Conservation (phyloP, 1,140 invertebrate species). For the Calosoma granatense region DNA sequence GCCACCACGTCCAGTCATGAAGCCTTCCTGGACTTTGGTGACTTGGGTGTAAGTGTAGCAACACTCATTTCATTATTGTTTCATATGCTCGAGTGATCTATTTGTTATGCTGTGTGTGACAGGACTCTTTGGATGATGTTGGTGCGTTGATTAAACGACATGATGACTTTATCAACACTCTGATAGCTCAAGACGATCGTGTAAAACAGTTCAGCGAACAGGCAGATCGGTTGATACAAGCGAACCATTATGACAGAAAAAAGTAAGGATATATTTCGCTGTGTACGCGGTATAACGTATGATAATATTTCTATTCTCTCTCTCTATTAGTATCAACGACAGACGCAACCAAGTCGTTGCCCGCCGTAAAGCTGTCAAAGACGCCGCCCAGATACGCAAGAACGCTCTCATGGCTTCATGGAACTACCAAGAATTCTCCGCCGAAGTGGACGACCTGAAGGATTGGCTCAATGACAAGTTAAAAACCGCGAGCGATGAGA, state of each 20-base stretch:
- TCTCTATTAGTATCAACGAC: conserved; percentile 53
- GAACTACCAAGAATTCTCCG: conserved; percentile 76
- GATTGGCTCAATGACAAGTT: conserved; percentile 90
- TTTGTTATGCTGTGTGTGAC: too few species aligned
- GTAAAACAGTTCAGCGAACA: conserved; percentile 76
- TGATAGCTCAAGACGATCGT: conserved; percentile 88
- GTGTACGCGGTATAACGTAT: too few species aligned
- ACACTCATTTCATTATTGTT: neutral
- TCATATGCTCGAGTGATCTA: neutral
- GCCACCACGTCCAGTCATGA: conserved; percentile 89
- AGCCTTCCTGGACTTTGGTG: conserved; percentile 81
- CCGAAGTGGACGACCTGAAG: conserved; percentile 77
- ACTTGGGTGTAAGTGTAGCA: conserved; percentile 67
- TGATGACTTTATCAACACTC: conserved; percentile 87
- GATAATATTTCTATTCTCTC: too few species aligned
- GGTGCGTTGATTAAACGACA: conserved; percentile 90
- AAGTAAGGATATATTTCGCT: too few species aligned
- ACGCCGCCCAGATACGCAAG: conserved; percentile 58
- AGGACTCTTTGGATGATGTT: conserved; percentile 88
- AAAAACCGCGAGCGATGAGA: conserved; percentile 83
- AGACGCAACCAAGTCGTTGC: conserved; percentile 64
- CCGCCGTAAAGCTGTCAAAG: conserved; percentile 62
- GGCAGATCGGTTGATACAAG: conserved; percentile 72
- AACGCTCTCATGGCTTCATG: conserved; percentile 65
- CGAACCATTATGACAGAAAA: conserved; percentile 76